Base-by-base conservation (phyloP, 2,797 vertebrate species). In the Tragelaphus oryx region DNA sequence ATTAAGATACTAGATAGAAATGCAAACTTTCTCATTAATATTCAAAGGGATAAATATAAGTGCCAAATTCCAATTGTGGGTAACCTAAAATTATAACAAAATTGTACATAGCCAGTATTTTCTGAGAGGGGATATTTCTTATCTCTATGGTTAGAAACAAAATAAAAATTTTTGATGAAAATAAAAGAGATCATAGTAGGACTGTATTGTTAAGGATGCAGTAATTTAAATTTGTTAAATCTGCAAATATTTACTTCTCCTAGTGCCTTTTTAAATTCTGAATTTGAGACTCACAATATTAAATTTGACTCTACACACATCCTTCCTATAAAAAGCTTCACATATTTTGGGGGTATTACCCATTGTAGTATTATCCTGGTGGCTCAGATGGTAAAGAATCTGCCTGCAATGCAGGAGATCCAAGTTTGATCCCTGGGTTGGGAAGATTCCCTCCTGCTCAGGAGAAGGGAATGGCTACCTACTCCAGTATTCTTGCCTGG, bases 41-140 rank as follows among this genome's bases (percentile, higher is more conserved):
- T 37, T 96, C 48, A 93, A 92, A 81, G 65, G 28, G n/a, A 81
- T 65, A 95, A 91, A 95, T 55, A 68, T 62, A 95, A 96, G 89
- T 30, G 87, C 44, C 8, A 75, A 85, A 79, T 91, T 89, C 30
- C 28, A 89, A n/a, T 17, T 86, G 44, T 30, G 30, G 24, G 68
- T n/a, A 84, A 75, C 59, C 18, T 87, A 76, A 93, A 92, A 95
- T 68, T 74, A 50, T 57, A 94, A 44, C 52, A 79, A 78, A 95
- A 71, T 86, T 88, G 74, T 22, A 48, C 54, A 54, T 18, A 65
- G 52, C 87, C 52, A 50, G 8, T 93, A 93, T 87, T 95, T 96
- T 96, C 44, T 85, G 57, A 37, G 89, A 94, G 14, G 26, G n/a
- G 14, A 60, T 75, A 37, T 95, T 81, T 94, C 33, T 94, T 82